Base-by-base conservation (phyloP, 2,888 invertebrate species). In the Polymixis lichenea region DNA sequence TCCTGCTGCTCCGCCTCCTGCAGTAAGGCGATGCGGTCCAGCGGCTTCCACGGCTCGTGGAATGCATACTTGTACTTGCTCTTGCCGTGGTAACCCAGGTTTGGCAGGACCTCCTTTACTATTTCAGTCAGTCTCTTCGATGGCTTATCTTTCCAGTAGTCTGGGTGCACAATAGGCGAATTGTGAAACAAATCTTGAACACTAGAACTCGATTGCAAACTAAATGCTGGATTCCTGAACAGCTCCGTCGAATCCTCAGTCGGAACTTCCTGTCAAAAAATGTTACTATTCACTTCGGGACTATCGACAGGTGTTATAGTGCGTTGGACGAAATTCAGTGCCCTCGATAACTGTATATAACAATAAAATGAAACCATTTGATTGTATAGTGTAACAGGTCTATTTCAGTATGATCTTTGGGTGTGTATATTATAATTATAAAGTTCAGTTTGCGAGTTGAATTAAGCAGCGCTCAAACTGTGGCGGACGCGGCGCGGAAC, bases 1-100 rank as follows among this genome's bases (percentile, higher is more conserved):
- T 94, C 94, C 13, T 93, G 91, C 49, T 91, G 92, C 78, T 95
- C 96, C 0, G 95, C 96, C 73, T 93, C 87, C n/a, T 93, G 91
- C 38, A 96, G 86, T 56, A 96, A 83, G 0, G 92, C 75, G 60
- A 95, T 72, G 60, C 96, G 91, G 86, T 96, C 95, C 49, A 95
- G 78, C 0, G 96, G 96, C 61, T 91, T 94, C 96, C 96, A 96
- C 0, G 96, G 96, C 83, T 96, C 96, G 66, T 96, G 96, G 84
- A 96, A 96, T 0, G 96, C 96, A 78, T 92, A 95, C 78, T 95
- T 96, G 78, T 93, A 95, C 82, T 95, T 96, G 66, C 77, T 92
- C 58, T 83, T 92, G 0, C 96, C 96, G 69, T 96, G 96, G 80
- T 96, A 96, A 0, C 96, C 95, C 15, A 96, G 91, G 71, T 92